Percentiles rank a stretch among this genome's conserved stretches.
phyloP scores from a whole-genome alignment of 2,888 invertebrate genomes.

The Rhingia campestris region DNA sequence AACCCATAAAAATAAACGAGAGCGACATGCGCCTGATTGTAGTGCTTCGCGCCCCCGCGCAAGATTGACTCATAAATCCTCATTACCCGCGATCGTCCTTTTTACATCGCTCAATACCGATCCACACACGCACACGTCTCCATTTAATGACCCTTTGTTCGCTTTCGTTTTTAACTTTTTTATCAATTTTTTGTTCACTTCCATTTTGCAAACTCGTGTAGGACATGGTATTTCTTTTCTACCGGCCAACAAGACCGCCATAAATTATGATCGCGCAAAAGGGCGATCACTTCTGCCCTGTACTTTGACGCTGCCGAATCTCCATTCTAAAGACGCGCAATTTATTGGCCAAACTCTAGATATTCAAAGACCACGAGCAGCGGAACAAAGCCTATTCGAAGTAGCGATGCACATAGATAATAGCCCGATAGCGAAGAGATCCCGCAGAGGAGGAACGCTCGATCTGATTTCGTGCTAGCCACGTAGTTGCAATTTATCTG shows the following conservation, averaged over 20 bases:
- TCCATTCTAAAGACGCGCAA: slow-evolving; percentile 50
- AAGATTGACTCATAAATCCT: slow-evolving; percentile 67
- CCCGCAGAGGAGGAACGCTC: slow-evolving; percentile 9
- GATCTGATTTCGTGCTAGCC: slow-evolving; percentile 60
- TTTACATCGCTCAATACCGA: slow-evolving; percentile 31
- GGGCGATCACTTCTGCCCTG: slow-evolving; percentile 38
- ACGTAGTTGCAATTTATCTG: slow-evolving; percentile 57
- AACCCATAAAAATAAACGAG: slow-evolving; percentile 34
- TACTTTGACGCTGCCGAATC: slow-evolving; percentile 62
- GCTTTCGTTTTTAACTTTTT: not conserved
- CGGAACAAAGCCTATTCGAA: not conserved
- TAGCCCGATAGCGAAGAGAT: slow-evolving; percentile 27
- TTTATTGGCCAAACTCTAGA: slow-evolving; percentile 48
- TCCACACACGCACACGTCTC: slow-evolving; percentile 42
- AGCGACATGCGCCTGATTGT: slow-evolving; percentile 30
- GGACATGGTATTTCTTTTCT: slow-evolving; percentile 40
- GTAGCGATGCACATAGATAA: slow-evolving; percentile 51
- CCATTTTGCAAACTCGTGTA: slow-evolving; percentile 41
- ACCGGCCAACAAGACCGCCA: slow-evolving; percentile 39
- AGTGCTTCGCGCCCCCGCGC: slow-evolving; percentile 5
- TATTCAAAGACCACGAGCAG: not conserved
- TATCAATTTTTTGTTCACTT: slow-evolving; percentile 1
- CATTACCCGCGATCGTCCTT: slow-evolving; percentile 55
- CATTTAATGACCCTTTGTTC: slow-evolving; percentile 59
- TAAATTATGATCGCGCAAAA: slow-evolving; percentile 67